phyloP scores from a whole-genome alignment of 2,797 vertebrate species.

The Hephaestus fuliginosus region DNA sequence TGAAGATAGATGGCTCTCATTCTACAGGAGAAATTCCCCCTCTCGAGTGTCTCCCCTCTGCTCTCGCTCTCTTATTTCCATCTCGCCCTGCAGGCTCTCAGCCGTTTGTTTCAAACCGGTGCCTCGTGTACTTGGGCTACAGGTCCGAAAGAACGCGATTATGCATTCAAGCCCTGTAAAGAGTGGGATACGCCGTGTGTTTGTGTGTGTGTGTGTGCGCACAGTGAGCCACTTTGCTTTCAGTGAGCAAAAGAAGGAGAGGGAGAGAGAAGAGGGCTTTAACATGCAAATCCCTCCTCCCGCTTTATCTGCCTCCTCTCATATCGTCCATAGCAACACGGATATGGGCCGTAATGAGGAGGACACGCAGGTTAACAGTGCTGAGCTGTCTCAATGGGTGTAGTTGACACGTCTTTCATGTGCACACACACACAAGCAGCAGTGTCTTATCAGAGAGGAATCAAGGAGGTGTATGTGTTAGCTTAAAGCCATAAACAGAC shows the following conservation, averaged over 20 bases:
- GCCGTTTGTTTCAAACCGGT: constrained; percentile 42
- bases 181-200: constrained; percentile 42
- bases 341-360: constrained; percentile 65
- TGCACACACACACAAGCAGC: constrained; percentile 20
- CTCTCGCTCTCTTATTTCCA: constrained; percentile 50
- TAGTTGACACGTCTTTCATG: constrained; percentile 53
- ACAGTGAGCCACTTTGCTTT: constrained; percentile 45
- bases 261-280: constrained; percentile 57
- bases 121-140: constrained; percentile 48
- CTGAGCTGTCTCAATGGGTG: constrained; percentile 58
- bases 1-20: constrained; percentile 41
- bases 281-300: constrained; percentile 73
- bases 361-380: constrained; percentile 71
- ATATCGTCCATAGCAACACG: constrained; percentile 70
- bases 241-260: constrained; percentile 19
- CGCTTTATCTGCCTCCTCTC: constrained; percentile 67
- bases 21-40: constrained; percentile 52
- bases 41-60: constrained; percentile 59
- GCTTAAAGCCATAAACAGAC: constrained; percentile 59
- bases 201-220: constrained; percentile 27
- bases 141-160: constrained; percentile 44
- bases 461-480: constrained; percentile 58
- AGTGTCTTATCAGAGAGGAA: constrained; percentile 50
- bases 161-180: constrained; percentile 57
- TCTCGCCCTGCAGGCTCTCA: constrained; percentile 55